These are phyloP conservation scores for Melanerpes aurifrons DNA, from an alignment of 2,113 vertebrate species.

Conservation along the genomic window DNA sequence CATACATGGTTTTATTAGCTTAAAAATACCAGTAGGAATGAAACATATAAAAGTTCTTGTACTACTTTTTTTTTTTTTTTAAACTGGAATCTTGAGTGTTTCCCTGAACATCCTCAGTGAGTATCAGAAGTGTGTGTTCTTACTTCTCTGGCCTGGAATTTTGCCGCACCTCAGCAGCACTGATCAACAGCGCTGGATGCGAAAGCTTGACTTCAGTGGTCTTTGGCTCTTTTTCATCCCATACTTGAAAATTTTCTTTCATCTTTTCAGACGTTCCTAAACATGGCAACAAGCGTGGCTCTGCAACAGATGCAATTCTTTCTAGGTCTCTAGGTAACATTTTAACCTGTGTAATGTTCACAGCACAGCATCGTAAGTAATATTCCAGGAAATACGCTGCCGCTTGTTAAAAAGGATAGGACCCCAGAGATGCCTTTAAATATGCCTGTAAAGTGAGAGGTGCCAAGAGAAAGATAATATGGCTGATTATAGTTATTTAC, in stretches of 20 bases:
- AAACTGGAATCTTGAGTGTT: not conserved
- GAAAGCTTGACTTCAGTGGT: conserved; percentile 56
- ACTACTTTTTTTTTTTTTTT: not conserved
- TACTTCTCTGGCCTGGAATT: conserved; percentile 21
- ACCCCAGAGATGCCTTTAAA: conserved; percentile 86
- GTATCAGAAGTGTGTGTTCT: not conserved
- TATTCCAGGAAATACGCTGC: conserved; percentile 80
- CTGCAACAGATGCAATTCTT: conserved; percentile 74
- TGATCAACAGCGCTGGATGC: conserved; percentile 18
- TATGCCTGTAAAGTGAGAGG: conserved; percentile 86
- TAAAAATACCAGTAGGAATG: not conserved
- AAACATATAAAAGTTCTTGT: not conserved
- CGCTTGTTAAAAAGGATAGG: conserved; percentile 85
- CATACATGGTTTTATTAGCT: not conserved
- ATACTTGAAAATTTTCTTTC: conserved; percentile 57
- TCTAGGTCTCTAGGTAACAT: conserved; percentile 81
- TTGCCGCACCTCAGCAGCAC: not conserved
- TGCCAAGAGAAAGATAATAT: conserved; percentile 87
- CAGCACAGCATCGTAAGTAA: conserved; percentile 79
- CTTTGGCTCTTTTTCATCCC: conserved; percentile 59
- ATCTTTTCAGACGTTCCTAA: conserved; percentile 67
- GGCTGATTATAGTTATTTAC: conserved; percentile 89
- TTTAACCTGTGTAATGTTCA: conserved; percentile 82
- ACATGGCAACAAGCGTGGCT: conserved; percentile 61
- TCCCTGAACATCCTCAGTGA: not conserved